These are phyloP conservation scores for Carassius auratus DNA, from an alignment of 2,113 vertebrate genomes.

Conservation along the genomic window DNA sequence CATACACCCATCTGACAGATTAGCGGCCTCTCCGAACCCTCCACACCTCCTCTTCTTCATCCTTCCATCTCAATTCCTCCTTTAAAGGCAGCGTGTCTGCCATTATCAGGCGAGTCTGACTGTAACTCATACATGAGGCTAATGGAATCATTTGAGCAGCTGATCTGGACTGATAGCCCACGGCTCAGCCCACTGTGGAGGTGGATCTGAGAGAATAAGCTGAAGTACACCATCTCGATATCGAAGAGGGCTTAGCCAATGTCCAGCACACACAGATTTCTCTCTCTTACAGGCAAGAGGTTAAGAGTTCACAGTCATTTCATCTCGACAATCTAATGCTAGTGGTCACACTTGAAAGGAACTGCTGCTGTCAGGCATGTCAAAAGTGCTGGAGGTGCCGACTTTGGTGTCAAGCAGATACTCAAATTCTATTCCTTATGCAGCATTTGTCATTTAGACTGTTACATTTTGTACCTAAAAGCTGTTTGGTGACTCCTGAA, in stretches of 20 bases:
- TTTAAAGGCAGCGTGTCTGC: conserved; percentile 29
- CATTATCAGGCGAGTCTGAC: conserved; percentile 32
- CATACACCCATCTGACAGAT: conserved; percentile 34
- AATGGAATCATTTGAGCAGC: conserved; percentile 54
- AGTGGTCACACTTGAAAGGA: not conserved
- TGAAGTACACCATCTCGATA: conserved; percentile 25
- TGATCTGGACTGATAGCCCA: conserved; percentile 40
- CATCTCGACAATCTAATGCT: not conserved
- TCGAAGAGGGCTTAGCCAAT: conserved; percentile 7
- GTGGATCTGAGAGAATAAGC: conserved; percentile 27
- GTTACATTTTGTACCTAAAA: not conserved
- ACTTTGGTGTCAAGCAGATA: not conserved
- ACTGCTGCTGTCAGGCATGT: not conserved
- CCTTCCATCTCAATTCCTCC: conserved; percentile 16
- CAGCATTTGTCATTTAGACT: not conserved
- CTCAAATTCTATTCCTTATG: not conserved
- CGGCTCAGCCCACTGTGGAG: conserved; percentile 33
- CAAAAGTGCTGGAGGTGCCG: not conserved
- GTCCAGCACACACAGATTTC: conserved; percentile 34
- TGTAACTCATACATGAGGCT: conserved; percentile 60
- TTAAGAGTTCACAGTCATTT: conserved; percentile 22
- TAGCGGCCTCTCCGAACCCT: conserved; percentile 31
- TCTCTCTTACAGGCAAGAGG: conserved; percentile 10
- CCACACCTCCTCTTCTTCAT: conserved; percentile 19
- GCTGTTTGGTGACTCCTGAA: not conserved